Evolutionary conservation across 2,113 vertebrate species (phyloP).

Genomic region (Glareola pratincola): DNA sequence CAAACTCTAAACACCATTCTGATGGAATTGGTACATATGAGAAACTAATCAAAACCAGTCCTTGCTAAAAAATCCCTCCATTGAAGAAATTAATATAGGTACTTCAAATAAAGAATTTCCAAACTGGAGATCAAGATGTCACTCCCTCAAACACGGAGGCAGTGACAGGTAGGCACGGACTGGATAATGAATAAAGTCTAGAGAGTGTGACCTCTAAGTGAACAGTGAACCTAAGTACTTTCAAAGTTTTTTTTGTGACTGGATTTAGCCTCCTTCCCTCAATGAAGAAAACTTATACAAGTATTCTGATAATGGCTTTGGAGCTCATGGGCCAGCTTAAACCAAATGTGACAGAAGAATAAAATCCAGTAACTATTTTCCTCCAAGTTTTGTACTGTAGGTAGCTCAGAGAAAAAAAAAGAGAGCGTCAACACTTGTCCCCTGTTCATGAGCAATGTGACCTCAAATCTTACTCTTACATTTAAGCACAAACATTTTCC

Average conservation of each 20-base stretch:
- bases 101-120: neutral
- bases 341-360: neutral
- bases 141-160: fast-evolving
- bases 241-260: neutral
- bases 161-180: neutral
- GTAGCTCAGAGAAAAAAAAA: neutral
- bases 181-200: neutral
- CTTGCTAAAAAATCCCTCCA: neutral
- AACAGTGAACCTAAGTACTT: neutral
- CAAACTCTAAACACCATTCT: neutral
- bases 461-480: neutral
- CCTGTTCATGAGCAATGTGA: neutral
- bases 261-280: neutral
- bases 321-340: neutral
- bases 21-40: neutral
- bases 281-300: neutral
- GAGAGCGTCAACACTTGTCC: fast-evolving
- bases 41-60: neutral
- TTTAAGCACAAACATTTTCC: neutral
- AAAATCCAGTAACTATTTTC: neutral
- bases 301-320: neutral
- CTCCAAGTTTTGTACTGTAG: neutral
- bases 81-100: neutral
- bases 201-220: neutral
- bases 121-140: neutral